Percentiles rank a stretch among this genome's conserved stretches.
Evolutionary conservation across 2,113 vertebrate species (phyloP).

Genomic region (Antidorcas marsupialis): DNA sequence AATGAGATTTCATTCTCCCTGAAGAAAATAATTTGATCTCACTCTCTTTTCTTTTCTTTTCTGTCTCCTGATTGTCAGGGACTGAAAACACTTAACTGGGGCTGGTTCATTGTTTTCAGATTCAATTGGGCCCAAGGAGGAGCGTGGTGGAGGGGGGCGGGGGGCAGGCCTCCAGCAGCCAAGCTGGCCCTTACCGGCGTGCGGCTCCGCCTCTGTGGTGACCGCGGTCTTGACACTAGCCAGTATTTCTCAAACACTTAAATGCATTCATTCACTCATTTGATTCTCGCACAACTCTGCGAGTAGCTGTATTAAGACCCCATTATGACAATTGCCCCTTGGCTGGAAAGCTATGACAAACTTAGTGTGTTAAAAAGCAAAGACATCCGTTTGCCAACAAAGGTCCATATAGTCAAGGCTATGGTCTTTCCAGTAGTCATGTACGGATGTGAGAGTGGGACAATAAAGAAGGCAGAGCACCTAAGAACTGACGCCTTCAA

Average conservation of each 20-base stretch:
- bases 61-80: neutral
- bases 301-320: neutral
- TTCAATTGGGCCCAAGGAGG: neutral
- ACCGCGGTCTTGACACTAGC: rapidly evolving
- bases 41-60: neutral
- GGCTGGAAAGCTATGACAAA: neutral
- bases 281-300: neutral
- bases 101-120: slow-evolving; percentile 44
- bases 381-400: neutral
- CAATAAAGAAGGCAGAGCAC: neutral
- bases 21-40: slow-evolving; percentile 51
- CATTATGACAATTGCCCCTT: neutral
- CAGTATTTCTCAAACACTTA: too few species aligned
- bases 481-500: neutral
- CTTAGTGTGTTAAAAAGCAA: neutral
- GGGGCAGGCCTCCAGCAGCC: neutral
- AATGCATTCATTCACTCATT: neutral
- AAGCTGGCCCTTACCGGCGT: rapidly evolving
- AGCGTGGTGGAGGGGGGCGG: rapidly evolving
- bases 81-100: neutral
- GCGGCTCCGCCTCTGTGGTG: rapidly evolving
- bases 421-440: neutral
- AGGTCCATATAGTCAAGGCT: neutral
- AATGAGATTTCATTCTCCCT: slow-evolving; percentile 36
- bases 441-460: neutral